Percentiles rank a stretch among this genome's conserved stretches.
phyloP scores from a whole-genome alignment of 2,113 vertebrate species.

The Spizaetus ornatus region DNA sequence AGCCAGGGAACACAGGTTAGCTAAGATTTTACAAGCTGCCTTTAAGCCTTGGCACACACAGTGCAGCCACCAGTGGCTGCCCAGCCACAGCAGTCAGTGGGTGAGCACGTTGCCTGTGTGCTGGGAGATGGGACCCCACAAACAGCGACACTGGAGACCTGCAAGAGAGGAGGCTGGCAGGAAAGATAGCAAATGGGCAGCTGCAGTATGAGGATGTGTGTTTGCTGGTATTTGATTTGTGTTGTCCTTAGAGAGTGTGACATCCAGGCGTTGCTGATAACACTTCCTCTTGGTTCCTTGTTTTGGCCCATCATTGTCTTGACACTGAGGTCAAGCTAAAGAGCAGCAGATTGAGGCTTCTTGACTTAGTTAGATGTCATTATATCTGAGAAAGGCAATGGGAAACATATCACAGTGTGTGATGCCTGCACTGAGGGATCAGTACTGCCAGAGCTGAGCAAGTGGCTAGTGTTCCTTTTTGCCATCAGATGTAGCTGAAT shows the following conservation, averaged over 20 bases:
- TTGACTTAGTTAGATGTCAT: neutral
- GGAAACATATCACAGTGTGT: neutral
- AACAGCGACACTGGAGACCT: neutral
- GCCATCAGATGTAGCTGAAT: neutral
- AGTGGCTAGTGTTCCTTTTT: neutral
- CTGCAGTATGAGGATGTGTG: neutral
- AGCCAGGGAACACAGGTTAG: neutral
- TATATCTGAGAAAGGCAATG: neutral
- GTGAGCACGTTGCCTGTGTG: neutral
- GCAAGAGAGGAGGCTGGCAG: neutral
- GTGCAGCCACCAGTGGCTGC: neutral
- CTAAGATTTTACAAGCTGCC: neutral
- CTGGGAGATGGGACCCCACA: neutral
- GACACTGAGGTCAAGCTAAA: neutral
- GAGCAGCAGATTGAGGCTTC: neutral
- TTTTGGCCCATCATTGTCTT: neutral
- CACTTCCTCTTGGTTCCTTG: neutral
- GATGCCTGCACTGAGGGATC: neutral
- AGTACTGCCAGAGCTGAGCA: neutral
- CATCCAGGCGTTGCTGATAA: neutral
- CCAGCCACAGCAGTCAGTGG: neutral
- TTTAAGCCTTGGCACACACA: neutral
- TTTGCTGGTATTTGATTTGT: neutral
- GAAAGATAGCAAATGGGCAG: neutral
- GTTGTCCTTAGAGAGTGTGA: neutral